Conservation (phyloP, 1,140 invertebrate genomes). For the Dendrolimus punctatus region DNA sequence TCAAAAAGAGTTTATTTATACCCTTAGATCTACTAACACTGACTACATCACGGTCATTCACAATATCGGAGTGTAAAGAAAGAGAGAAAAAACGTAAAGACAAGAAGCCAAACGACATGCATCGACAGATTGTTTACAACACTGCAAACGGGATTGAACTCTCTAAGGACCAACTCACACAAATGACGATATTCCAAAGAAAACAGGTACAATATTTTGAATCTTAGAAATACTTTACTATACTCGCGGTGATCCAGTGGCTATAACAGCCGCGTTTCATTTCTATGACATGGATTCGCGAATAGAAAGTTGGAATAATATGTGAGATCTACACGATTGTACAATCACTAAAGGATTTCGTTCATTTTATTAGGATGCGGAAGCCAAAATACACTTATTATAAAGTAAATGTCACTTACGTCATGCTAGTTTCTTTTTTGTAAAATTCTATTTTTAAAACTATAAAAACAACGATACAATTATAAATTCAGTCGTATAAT, state of each 20-base stretch:
- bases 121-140: constrained; percentile 67
- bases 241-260: background rate
- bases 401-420: too few species aligned
- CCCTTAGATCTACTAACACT: constrained; percentile 42
- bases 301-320: too few species aligned
- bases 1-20: background rate
- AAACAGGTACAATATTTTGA: constrained; percentile 60
- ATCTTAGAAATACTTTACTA: background rate
- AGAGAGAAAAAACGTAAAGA: constrained; percentile 51
- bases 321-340: too few species aligned
- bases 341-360: too few species aligned
- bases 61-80: constrained; percentile 49
- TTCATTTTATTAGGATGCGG: too few species aligned
- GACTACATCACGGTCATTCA: constrained; percentile 54
- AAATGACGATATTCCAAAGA: constrained; percentile 79
- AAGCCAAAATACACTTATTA: too few species aligned
- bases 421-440: too few species aligned
- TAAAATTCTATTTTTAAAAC: too few species aligned
- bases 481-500: too few species aligned
- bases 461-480: too few species aligned
- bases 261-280: too few species aligned
- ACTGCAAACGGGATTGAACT: constrained; percentile 70
- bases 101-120: constrained; percentile 61
- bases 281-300: too few species aligned
- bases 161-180: constrained; percentile 75